A percentile compares a stretch with the other conserved stretches of the same genome.
Conservation (phyloP, 2,797 vertebrate species). For the Crocidura indochinensis region DNA sequence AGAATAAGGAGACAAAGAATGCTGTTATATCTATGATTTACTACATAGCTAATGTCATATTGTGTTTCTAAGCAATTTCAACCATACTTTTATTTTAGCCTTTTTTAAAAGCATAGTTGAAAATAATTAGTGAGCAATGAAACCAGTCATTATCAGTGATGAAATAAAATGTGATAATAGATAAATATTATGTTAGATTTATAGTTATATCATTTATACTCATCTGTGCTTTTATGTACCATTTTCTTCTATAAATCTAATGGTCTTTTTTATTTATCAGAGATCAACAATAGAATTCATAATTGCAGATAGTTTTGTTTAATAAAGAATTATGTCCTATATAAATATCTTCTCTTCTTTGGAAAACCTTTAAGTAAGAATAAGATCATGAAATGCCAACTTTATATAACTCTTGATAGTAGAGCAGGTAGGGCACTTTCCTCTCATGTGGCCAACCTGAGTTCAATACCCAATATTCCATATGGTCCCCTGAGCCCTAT, state of each 20-base stretch:
- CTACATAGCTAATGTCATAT: conserved; percentile 27
- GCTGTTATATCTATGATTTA: conserved; percentile 38
- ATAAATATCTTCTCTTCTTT: conserved; percentile 40
- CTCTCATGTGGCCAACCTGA: too few species aligned
- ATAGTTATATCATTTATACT: conserved; percentile 10
- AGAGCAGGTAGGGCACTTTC: too few species aligned
- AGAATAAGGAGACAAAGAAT: conserved; percentile 61
- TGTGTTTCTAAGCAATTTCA: conserved; percentile 45
- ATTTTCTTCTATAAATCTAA: conserved; percentile 1
- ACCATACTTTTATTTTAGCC: conserved; percentile 36
- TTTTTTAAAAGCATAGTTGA: conserved; percentile 41
- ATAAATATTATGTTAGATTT: conserved; percentile 44
- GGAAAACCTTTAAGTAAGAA: conserved; percentile 25
- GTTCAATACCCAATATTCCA: too few species aligned
- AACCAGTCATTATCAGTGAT: conserved; percentile 37
- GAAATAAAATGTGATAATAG: conserved; percentile 63
- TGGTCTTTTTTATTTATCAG: conserved; percentile 21
- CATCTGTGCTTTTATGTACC: not conserved
- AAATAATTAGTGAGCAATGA: conserved; percentile 38
- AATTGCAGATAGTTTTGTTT: conserved; percentile 35
- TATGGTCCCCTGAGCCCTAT: too few species aligned
- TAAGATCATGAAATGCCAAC: conserved; percentile 24
- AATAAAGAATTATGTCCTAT: conserved; percentile 49
- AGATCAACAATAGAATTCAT: not conserved
- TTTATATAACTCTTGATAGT: not conserved